A percentile compares a stretch with the other conserved stretches of the same genome.
phyloP scores from a whole-genome alignment of 2,888 invertebrate genomes.

The Odontothrips loti region DNA sequence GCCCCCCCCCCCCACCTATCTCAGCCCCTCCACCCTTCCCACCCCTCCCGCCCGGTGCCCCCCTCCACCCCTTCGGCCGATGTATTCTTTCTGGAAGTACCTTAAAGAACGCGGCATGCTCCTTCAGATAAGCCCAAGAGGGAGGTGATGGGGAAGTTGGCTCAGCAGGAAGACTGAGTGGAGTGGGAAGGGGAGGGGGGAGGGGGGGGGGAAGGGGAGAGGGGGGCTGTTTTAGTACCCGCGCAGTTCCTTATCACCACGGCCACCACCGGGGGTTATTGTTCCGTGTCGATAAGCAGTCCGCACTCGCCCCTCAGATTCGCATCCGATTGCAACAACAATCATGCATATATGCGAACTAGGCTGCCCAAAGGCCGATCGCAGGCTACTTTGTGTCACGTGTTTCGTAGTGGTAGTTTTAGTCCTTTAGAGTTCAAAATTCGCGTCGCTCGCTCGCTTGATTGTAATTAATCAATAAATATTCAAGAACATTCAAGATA shows the following conservation, averaged over 20 bases:
- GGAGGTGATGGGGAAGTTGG: neutral
- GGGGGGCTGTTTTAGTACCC: neutral
- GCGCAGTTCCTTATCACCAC: neutral
- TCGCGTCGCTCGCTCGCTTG: too few relatives aligned
- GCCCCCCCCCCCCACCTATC: neutral
- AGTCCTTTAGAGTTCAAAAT: too few relatives aligned
- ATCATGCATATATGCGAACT: neutral
- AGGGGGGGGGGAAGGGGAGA: neutral
- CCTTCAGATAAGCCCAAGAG: neutral
- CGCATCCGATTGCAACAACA: neutral
- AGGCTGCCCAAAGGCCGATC: neutral
- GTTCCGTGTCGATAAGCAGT: too few relatives aligned
- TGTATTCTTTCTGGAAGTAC: conserved; percentile 8
- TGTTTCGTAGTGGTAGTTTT: too few relatives aligned
- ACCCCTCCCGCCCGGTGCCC: neutral
- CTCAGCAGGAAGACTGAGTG: too few relatives aligned
- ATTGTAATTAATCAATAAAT: too few relatives aligned
- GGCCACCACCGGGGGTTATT: neutral
- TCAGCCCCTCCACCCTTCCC: neutral
- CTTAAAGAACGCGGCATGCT: conserved; percentile 6
- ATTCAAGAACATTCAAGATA: too few relatives aligned
- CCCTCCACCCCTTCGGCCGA: neutral
- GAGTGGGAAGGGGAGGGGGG: neutral
- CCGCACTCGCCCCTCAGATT: neutral
- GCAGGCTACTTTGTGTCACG: neutral